Conservation (phyloP, 2,113 vertebrate species). For the Cochlearius cochlearius region DNA sequence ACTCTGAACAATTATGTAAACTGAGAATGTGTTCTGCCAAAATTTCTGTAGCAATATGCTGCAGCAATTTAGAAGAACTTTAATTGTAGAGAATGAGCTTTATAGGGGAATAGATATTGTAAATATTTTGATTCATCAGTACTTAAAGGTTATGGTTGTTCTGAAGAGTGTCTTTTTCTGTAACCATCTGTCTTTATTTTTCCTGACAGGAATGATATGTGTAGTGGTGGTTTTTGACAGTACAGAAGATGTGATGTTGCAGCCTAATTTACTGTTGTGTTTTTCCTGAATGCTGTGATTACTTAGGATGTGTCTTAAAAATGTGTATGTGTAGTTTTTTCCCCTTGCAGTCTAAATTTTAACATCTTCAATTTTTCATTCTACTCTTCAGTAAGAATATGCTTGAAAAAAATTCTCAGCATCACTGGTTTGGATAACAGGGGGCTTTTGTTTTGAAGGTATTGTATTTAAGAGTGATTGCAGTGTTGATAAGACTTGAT, state of each 20-base stretch:
- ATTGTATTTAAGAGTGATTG: not conserved
- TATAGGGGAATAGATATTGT: not conserved
- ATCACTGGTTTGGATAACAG: not conserved
- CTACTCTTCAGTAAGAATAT: not conserved
- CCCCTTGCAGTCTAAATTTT: not conserved
- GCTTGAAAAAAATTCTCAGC: not conserved
- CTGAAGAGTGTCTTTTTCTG: not conserved
- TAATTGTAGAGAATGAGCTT: conserved; percentile 6
- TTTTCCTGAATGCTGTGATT: not conserved
- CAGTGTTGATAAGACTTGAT: not conserved
- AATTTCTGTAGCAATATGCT: conserved; percentile 25
- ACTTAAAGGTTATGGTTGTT: conserved; percentile 1
- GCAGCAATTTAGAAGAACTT: not conserved
- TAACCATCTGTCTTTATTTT: conserved; percentile 40
- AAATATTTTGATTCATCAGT: conserved; percentile 52
- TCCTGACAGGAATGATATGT: not conserved
- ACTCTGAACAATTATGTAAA: conserved; percentile 6
- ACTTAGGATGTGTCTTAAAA: not conserved
- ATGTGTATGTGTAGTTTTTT: not conserved
- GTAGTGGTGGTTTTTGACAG: not conserved
- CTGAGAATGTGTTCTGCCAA: conserved; percentile 20
- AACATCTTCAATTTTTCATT: not conserved
- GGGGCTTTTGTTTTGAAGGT: not conserved
- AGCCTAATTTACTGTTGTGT: not conserved
- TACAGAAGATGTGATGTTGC: not conserved